Conservation (phyloP, 2,797 vertebrate genomes). For the Hydrocynus forskahlii region DNA sequence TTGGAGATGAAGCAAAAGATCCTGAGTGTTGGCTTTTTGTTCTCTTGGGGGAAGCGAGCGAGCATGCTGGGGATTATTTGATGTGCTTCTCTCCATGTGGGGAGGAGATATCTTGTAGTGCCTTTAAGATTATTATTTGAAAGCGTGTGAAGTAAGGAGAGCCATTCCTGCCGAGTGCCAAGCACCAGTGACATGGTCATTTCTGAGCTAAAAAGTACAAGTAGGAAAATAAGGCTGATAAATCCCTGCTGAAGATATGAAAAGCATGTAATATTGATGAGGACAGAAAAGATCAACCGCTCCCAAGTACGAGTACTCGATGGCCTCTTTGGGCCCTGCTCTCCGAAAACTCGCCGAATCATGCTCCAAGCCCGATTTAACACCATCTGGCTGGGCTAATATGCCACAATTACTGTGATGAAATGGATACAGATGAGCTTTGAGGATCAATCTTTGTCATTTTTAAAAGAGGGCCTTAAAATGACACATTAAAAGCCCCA, state of each 20-base stretch:
- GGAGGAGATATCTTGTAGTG: slow-evolving; percentile 76
- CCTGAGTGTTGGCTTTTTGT: slow-evolving; percentile 78
- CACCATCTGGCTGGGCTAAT: slow-evolving; percentile 52
- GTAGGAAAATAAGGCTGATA: slow-evolving; percentile 46
- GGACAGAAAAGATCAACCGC: slow-evolving; percentile 42
- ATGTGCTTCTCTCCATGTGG: slow-evolving; percentile 79
- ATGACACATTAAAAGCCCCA: slow-evolving; percentile 44
- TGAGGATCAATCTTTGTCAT: slow-evolving; percentile 49
- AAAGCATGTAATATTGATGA: slow-evolving; percentile 39
- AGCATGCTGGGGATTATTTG: slow-evolving; percentile 76
- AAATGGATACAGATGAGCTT: slow-evolving; percentile 48
- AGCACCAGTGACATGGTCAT: slow-evolving; percentile 50
- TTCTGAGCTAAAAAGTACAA: slow-evolving; percentile 45
- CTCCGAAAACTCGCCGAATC: slow-evolving; percentile 30
- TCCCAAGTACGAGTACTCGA: slow-evolving; percentile 15
- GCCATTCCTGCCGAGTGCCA: slow-evolving; percentile 36
- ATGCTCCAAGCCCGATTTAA: slow-evolving; percentile 33
- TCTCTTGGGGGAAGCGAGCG: slow-evolving; percentile 73
- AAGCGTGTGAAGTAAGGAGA: slow-evolving; percentile 65
- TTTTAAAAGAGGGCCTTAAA: slow-evolving; percentile 35
- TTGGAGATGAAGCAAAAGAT: slow-evolving; percentile 75
- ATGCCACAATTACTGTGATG: slow-evolving; percentile 53
- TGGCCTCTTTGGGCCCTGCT: slow-evolving; percentile 25
- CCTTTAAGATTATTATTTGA: slow-evolving; percentile 81
- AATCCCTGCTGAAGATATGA: slow-evolving; percentile 30